Percentiles rank a stretch among this genome's conserved stretches.
Conservation (phyloP, 2,888 invertebrate genomes). For the Sipunculus nudus region DNA sequence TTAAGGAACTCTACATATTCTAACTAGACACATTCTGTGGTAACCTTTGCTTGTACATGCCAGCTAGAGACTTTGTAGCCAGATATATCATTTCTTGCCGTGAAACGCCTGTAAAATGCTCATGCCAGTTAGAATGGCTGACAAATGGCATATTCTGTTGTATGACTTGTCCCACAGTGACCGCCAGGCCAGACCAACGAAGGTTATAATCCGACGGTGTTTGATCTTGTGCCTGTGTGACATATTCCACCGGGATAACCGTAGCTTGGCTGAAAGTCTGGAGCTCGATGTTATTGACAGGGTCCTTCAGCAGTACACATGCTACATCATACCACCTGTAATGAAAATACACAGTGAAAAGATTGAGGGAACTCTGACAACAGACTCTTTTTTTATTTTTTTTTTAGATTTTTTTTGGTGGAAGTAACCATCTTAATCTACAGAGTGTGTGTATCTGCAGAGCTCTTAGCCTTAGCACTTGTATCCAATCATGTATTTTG, state of each 20-base stretch:
- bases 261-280: slow-evolving; percentile 79
- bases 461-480: too few species aligned
- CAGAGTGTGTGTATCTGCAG: too few species aligned
- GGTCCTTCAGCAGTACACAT: slow-evolving; percentile 78
- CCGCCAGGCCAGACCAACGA: slow-evolving; percentile 71
- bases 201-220: slow-evolving; percentile 76
- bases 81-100: slow-evolving; percentile 75
- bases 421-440: too few species aligned
- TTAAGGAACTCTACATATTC: too few species aligned
- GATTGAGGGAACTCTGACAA: too few species aligned
- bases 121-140: slow-evolving; percentile 79
- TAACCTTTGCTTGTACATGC: slow-evolving; percentile 75
- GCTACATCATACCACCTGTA: slow-evolving; percentile 81
- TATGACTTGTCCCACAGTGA: slow-evolving; percentile 69
- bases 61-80: slow-evolving; percentile 78
- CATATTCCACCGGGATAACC: slow-evolving; percentile 77
- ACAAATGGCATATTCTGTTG: slow-evolving; percentile 75
- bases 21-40: too few species aligned
- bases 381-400: too few species aligned
- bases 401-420: too few species aligned
- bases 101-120: slow-evolving; percentile 76
- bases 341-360: too few species aligned
- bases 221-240: slow-evolving; percentile 73
- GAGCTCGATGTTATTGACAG: slow-evolving; percentile 75
- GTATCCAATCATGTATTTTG: too few species aligned